These are phyloP conservation scores for Tauraco erythrolophus DNA, from an alignment of 2,113 vertebrate species.

Conservation along the genomic window DNA sequence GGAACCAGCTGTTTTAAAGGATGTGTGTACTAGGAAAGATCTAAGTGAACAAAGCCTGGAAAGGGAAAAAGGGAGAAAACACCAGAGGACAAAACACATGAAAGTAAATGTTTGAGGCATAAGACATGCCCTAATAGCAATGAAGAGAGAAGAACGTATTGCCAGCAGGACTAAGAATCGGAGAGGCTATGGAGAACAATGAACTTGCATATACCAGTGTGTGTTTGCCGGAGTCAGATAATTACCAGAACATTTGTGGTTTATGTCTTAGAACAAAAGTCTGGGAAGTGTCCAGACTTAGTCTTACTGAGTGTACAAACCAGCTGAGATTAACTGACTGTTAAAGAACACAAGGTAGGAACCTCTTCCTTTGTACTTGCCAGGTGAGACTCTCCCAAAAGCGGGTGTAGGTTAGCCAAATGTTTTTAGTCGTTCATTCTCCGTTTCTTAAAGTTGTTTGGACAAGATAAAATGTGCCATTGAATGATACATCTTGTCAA, in stretches of 20 bases:
- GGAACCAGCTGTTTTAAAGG: not conserved
- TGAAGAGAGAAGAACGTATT: not conserved
- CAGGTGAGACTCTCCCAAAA: not conserved
- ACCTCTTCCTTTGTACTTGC: not conserved
- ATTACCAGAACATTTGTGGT: slow-evolving; percentile 21
- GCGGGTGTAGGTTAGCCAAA: not conserved
- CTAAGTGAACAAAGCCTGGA: not conserved
- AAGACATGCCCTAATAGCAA: not conserved
- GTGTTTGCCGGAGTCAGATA: not conserved
- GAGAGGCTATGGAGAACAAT: not conserved
- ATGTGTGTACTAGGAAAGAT: not conserved
- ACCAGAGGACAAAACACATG: not conserved
- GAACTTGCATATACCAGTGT: not conserved
- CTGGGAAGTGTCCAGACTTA: slow-evolving; percentile 1
- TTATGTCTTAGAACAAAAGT: slow-evolving; percentile 29
- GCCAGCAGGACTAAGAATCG: not conserved
- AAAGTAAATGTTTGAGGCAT: not conserved
- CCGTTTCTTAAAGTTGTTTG: not conserved
- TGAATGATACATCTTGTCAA: not conserved
- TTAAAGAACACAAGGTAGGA: not conserved
- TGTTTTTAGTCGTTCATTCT: not conserved
- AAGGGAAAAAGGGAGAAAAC: not conserved
- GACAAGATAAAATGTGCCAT: not conserved
- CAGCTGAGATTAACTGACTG: not conserved
- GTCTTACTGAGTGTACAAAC: not conserved